A percentile compares a stretch with the other conserved stretches of the same genome.
Conservation (phyloP, 2,797 vertebrate genomes). For the Phalloptychus januarius region DNA sequence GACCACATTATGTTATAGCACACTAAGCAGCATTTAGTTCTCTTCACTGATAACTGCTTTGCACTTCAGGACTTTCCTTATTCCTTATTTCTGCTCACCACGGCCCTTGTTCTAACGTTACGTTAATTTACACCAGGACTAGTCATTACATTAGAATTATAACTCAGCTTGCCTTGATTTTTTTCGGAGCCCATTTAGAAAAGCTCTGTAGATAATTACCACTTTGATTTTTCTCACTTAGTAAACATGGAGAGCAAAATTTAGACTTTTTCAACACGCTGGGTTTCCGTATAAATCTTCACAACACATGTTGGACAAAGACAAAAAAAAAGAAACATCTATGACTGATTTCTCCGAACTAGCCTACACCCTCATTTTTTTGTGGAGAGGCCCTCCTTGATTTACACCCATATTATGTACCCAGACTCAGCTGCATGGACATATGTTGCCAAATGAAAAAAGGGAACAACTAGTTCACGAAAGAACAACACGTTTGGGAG, state of each 20-base stretch:
- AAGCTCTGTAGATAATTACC: background rate
- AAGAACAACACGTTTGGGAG: slow-evolving; percentile 17
- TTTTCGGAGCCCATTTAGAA: background rate
- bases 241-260: background rate
- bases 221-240: background rate
- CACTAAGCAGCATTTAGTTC: background rate
- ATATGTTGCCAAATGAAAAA: slow-evolving; percentile 43
- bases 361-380: slow-evolving; percentile 50
- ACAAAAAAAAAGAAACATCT: background rate
- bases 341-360: slow-evolving; percentile 26
- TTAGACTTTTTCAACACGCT: background rate
- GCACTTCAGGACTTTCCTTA: background rate
- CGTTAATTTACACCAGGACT: background rate
- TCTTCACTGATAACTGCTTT: background rate
- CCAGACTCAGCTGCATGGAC: slow-evolving; percentile 61
- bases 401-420: slow-evolving; percentile 53
- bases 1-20: background rate
- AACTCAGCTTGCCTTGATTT: background rate
- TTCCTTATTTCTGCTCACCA: background rate
- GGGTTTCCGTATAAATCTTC: background rate
- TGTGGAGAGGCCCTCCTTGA: slow-evolving; percentile 54
- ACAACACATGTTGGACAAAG: slow-evolving; percentile 18
- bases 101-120: background rate
- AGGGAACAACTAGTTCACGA: slow-evolving; percentile 22
- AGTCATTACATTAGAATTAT: background rate